Percentiles rank a stretch among this genome's conserved stretches.
Conservation (phyloP, 2,888 invertebrate genomes). For the Thecophora atra region DNA sequence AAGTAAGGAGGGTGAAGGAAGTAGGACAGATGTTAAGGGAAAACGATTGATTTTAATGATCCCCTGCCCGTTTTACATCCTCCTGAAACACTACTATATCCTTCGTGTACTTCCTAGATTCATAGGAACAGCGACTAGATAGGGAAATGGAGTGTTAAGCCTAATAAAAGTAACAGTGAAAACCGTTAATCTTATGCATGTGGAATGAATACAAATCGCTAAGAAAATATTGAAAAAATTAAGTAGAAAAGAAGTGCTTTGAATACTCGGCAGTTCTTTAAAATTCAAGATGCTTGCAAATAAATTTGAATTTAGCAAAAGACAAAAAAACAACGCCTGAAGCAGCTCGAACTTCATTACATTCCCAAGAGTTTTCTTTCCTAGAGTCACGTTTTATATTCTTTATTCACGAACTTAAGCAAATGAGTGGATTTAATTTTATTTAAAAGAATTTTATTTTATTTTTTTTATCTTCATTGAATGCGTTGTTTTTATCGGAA, state of each 20-base stretch:
- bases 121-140: no score
- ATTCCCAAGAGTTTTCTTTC: neutral
- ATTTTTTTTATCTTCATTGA: neutral
- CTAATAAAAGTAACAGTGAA: no score
- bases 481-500: neutral
- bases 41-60: no score
- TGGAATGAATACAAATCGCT: constrained; percentile 14
- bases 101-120: no score
- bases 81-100: no score
- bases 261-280: neutral
- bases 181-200: constrained; percentile 8
- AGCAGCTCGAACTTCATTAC: neutral
- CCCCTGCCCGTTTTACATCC: no score
- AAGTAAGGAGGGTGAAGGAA: no score
- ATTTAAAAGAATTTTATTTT: neutral
- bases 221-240: neutral
- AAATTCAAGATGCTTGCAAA: neutral
- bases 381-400: neutral
- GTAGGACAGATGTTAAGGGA: no score
- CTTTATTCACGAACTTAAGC: neutral
- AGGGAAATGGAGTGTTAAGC: no score
- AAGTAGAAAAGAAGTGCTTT: neutral
- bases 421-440: neutral
- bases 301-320: no score
- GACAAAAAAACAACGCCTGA: no score